Evolutionary conservation across 2,113 vertebrate genomes (phyloP).

Genomic region (Speoplatyrhinus poulsoni): DNA sequence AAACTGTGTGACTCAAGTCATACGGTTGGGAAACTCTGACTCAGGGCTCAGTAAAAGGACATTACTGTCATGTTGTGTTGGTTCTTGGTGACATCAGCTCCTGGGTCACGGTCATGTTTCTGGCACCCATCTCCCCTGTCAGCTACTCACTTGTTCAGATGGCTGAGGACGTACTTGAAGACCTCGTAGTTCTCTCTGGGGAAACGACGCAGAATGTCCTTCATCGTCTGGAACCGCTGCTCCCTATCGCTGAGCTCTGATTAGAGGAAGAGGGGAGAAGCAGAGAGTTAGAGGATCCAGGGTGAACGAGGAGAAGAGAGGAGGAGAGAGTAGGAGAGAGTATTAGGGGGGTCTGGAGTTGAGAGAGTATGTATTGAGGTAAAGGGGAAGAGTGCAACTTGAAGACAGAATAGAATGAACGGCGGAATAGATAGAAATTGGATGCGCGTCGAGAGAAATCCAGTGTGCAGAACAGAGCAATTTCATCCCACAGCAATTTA

Average conservation of each 20-base stretch:
- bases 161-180: slow-evolving; percentile 94
- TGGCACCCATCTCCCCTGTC: slow-evolving; percentile 22
- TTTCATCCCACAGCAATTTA: slow-evolving; percentile 18
- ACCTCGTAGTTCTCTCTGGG: slow-evolving; percentile 94
- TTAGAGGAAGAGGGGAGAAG: slow-evolving; percentile 33
- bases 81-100: slow-evolving; percentile 33
- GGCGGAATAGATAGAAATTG: slow-evolving; percentile 28
- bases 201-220: slow-evolving; percentile 89
- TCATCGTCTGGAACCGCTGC: slow-evolving; percentile 88
- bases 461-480: slow-evolving; percentile 21
- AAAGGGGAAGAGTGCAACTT: not conserved
- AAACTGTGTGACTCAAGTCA: not conserved
- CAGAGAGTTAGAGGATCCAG: slow-evolving; percentile 17
- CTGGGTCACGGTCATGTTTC: slow-evolving; percentile 22
- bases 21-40: not conserved
- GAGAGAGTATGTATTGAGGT: too few species aligned
- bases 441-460: slow-evolving; percentile 26
- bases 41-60: slow-evolving; percentile 14
- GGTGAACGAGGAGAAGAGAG: slow-evolving; percentile 18
- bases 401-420: not conserved
- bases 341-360: slow-evolving; percentile 18
- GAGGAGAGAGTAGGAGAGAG: slow-evolving; percentile 20
- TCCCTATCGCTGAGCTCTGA: slow-evolving; percentile 92
- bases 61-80: not conserved
- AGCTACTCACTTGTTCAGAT: slow-evolving; percentile 88